Base-by-base conservation (phyloP, 2,113 vertebrate genomes). In the Indicator maculatus region DNA sequence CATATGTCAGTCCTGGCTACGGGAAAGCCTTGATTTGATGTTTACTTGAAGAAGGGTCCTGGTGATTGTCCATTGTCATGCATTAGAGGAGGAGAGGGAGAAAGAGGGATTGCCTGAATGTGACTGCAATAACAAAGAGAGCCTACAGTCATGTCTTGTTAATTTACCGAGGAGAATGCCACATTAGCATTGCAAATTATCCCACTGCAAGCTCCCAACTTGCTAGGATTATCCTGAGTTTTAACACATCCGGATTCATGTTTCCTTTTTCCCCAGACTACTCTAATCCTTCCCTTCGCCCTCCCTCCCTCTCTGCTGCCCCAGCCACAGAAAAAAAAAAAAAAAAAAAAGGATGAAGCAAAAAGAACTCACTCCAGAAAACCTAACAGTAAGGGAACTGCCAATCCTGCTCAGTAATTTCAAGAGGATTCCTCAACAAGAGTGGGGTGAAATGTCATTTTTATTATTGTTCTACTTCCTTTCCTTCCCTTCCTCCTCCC, bases 101-200 rank as follows among this genome's bases (percentile, higher is more conserved):
- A 76, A 59, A 0, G 20, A 94, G 88, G 61, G 59, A 84, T 89
- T 97, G 93, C 95, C 92, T 97, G 95, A 97, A 96, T 97, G 92
- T 96, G 97, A 94, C 80, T 96, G 87, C 91, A 90, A 94, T 74
- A 94, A 96, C 91, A 96, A 97, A 95, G 94, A 97, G 93, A 97
- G 95, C 96, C 96, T 97, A 83, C 91, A 96, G 97, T 96, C 96
- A 97, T 95, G 96, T 97, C 96, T 97, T 96, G 96, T 97, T 98
- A 97, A 98, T 98, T 98, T 97, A 80, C 95, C 30, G 19, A 96
- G 94, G 80, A 97, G 95, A 98, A 97, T 97, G 97, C 97, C 97
- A 98, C 98, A 97, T 96, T 98, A 98, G 97, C 97, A 98, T 98
- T 98, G 98, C 96, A 97, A 98, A 98, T 97, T 98, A 97, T 93